A percentile compares a stretch with the other conserved stretches of the same genome.
phyloP scores from a whole-genome alignment of 2,888 invertebrate species.

The Hipparchia semele region DNA sequence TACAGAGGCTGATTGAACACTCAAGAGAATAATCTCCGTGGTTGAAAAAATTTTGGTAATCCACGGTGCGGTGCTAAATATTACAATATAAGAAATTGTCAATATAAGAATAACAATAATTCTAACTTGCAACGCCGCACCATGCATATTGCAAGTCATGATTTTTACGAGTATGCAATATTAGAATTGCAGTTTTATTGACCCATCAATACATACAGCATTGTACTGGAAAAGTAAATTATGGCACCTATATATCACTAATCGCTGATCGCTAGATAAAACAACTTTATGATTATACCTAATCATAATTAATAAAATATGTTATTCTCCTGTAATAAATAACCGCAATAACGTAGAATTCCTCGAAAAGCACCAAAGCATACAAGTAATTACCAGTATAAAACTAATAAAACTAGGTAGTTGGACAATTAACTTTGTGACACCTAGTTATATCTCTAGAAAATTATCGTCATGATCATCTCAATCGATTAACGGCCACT shows the following conservation, averaged over 20 bases:
- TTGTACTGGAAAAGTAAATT: background rate
- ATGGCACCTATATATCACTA: background rate
- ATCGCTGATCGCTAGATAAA: background rate
- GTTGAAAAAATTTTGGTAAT: no score
- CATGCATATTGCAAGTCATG: no score
- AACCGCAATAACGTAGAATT: background rate
- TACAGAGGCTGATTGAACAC: no score
- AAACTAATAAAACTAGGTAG: no score
- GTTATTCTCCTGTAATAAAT: background rate
- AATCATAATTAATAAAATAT: background rate
- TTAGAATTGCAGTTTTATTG: background rate
- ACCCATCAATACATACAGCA: background rate
- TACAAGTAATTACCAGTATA: background rate
- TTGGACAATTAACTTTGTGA: conserved; percentile 7
- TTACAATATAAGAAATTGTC: no score
- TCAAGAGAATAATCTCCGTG: no score
- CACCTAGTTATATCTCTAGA: background rate
- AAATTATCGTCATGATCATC: no score
- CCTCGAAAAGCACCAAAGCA: conserved; percentile 2
- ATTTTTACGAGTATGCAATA: no score
- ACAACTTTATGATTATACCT: background rate
- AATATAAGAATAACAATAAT: no score
- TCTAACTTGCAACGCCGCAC: no score
- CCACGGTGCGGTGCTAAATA: no score
- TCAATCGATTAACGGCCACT: no score